phyloP scores from a whole-genome alignment of 2,888 invertebrate species.

The Phaonia tiefii region DNA sequence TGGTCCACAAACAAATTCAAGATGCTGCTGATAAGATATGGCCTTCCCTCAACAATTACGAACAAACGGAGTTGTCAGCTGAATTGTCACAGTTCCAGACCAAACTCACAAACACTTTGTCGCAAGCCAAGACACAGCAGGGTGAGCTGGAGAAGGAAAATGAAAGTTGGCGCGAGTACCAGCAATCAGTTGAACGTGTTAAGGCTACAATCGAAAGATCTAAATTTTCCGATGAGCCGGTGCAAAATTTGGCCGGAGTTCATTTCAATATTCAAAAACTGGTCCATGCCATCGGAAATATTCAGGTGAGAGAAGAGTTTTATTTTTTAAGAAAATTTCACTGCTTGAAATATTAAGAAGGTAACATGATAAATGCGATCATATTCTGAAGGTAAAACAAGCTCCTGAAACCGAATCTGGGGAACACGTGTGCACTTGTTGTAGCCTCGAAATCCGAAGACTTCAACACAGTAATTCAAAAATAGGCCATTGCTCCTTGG shows the following conservation, averaged over 20 bases:
- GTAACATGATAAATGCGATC: no score
- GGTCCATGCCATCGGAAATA: slow-evolving; percentile 86
- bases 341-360: no score
- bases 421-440: no score
- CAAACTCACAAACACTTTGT: slow-evolving; percentile 89
- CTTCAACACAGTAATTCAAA: no score
- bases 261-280: slow-evolving; percentile 92
- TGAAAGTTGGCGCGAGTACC: slow-evolving; percentile 93
- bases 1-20: slow-evolving; percentile 90
- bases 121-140: slow-evolving; percentile 90
- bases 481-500: no score
- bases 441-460: no score
- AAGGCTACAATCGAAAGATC: slow-evolving; percentile 88
- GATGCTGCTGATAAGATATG: slow-evolving; percentile 93
- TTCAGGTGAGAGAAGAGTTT: slow-evolving; percentile 84
- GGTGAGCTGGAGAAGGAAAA: slow-evolving; percentile 90
- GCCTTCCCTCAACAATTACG: slow-evolving; percentile 89
- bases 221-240: slow-evolving; percentile 89
- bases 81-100: slow-evolving; percentile 92
- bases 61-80: slow-evolving; percentile 91
- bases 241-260: slow-evolving; percentile 89
- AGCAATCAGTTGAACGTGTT: slow-evolving; percentile 88
- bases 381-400: no score
- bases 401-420: no score
- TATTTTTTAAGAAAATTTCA: neutral